Conservation (phyloP, 2,113 vertebrate genomes). For the Cardinalis cardinalis region DNA sequence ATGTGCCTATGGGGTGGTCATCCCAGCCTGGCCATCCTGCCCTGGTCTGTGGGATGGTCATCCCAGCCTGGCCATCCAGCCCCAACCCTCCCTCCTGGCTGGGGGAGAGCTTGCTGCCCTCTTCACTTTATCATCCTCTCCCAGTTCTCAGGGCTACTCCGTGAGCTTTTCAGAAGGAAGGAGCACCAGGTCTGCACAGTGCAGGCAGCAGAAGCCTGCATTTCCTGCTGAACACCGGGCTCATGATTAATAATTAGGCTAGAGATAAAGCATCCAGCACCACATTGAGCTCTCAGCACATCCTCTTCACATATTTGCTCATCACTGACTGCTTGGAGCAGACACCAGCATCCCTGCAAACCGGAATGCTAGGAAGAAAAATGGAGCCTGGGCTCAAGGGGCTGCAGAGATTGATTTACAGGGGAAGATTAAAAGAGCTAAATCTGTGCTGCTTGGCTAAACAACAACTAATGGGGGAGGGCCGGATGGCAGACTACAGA, state of each 20-base stretch:
- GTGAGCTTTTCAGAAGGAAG: neutral
- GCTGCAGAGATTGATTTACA: conserved; percentile 55
- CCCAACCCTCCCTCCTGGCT: neutral
- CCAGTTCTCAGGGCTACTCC: rapidly evolving
- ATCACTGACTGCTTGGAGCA: neutral
- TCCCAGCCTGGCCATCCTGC: neutral
- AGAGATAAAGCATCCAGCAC: neutral
- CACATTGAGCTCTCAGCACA: conserved; percentile 3
- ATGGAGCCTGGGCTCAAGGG: conserved; percentile 42
- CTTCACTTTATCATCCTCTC: neutral
- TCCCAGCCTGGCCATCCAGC: neutral
- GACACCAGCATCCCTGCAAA: neutral
- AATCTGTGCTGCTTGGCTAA: conserved; percentile 59
- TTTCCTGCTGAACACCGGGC: neutral
- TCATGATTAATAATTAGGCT: conserved; percentile 4
- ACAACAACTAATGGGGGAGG: conserved; percentile 47
- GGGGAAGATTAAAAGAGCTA: conserved; percentile 60
- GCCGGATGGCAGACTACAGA: neutral
- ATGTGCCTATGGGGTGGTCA: neutral
- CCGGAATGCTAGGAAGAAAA: conserved; percentile 33
- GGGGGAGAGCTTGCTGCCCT: neutral
- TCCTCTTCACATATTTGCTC: conserved; percentile 2
- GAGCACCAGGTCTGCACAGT: neutral
- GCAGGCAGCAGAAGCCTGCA: neutral
- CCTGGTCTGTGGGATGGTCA: neutral